Base-by-base conservation (phyloP, 1,140 invertebrate genomes). In the Drosophila lacteicornis region DNA sequence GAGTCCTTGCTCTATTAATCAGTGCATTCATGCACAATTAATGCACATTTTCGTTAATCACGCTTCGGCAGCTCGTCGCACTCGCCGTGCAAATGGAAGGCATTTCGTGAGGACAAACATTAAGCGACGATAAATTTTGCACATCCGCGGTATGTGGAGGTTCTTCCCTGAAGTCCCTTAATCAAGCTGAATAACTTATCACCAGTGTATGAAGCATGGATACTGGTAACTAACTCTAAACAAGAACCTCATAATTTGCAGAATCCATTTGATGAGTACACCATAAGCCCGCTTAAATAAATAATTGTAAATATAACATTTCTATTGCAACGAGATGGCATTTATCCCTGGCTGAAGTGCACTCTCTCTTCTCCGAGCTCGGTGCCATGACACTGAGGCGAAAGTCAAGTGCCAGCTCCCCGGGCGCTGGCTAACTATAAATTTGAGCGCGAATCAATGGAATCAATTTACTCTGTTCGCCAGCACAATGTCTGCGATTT, bases 1-100 rank as follows among this genome's bases (percentile, higher is more conserved):
- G 67, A 68, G 55, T 71, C 33, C 63, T 62, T 77, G 68, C 55
- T 38, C 60, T 66, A 87, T 87, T 87, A 87, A 87, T 80, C 83
- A 75, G 73, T 62, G 65, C 80, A 80, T 43, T 87, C 79, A 82
- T 87, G 80, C 80, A 80, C 76, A 78, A 80, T 82, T 82, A 87
- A 87, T 86, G 65, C 68, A 61, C 68, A 80, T 84, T 80, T 80
- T 62, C 83, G 77, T 87, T 87, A 87, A 87, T 87, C 81, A 87
- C 83, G 83, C 83, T 61, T 77, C 80, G 75, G 47, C 71, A 67
- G 70, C 56, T 42, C 46, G 46, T 63, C 71, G 40, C 38, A 59
- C 50, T 38, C 50, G 38, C 43, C 68, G 19, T 76, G 62, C 43
- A 58, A 59, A 55, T 60, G 30, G 22, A 57, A 63, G 49, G 49